Percentiles rank a stretch among this genome's conserved stretches.
These are phyloP conservation scores for Erpetoichthys calabaricus DNA, from an alignment of 2,797 vertebrate species.

Conservation along the genomic window DNA sequence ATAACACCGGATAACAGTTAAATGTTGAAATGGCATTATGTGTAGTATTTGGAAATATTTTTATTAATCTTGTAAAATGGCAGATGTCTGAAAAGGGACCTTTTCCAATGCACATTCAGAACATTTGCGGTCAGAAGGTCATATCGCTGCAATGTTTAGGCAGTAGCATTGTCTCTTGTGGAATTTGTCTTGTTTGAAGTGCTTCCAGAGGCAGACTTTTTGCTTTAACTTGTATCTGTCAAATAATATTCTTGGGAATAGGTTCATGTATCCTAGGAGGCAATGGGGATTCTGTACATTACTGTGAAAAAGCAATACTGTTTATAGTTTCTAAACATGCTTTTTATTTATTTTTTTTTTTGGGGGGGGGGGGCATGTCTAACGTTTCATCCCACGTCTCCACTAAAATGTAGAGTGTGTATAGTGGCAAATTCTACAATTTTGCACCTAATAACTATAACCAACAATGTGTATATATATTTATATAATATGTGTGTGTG, in stretches of 20 bases:
- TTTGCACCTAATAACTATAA: too few relatives aligned
- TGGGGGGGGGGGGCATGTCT: too few relatives aligned
- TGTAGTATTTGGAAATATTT: constrained; percentile 18
- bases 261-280: constrained; percentile 30
- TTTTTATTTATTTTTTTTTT: background rate
- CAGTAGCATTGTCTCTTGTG: constrained; percentile 34
- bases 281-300: constrained; percentile 26
- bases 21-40: constrained; percentile 17
- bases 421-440: too few relatives aligned
- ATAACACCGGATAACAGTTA: constrained; percentile 23
- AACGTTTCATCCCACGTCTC: too few relatives aligned
- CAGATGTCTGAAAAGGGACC: constrained; percentile 30
- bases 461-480: background rate
- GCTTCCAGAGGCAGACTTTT: constrained; percentile 34
- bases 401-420: too few relatives aligned
- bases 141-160: constrained; percentile 33
- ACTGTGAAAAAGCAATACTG: background rate
- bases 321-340: background rate
- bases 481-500: background rate
- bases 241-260: constrained; percentile 33
- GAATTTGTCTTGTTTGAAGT: constrained; percentile 45
- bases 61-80: constrained; percentile 46
- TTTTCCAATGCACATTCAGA: constrained; percentile 36
- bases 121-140: constrained; percentile 35
- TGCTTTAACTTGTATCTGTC: constrained; percentile 34